These are phyloP conservation scores for Atethmia centrago DNA, from an alignment of 2,888 invertebrate genomes.

Conservation along the genomic window DNA sequence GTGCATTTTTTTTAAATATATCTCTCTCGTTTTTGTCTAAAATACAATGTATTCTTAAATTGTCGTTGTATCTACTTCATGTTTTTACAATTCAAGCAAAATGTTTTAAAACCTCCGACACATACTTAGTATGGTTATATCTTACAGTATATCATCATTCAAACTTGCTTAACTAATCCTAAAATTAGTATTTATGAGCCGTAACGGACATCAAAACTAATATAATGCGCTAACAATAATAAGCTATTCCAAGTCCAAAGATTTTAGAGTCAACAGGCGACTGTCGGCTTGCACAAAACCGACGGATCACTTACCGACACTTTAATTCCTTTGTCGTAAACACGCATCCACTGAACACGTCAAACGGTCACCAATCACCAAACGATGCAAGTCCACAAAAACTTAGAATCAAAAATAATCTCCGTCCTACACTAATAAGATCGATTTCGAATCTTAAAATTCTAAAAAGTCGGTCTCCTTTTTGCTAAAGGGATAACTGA, in stretches of 20 bases:
- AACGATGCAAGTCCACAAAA: conserved; percentile 66
- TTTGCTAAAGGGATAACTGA: conserved; percentile 86
- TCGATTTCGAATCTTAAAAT: conserved; percentile 55
- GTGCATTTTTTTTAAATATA: too few species aligned
- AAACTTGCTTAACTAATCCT: conserved; percentile 45
- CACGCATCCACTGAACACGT: conserved; percentile 84
- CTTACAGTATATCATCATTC: neutral
- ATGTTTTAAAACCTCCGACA: too few species aligned
- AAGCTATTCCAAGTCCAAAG: conserved; percentile 80
- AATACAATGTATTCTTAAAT: too few species aligned
- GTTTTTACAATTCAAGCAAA: neutral
- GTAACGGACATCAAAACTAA: conserved; percentile 55
- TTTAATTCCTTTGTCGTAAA: conserved; percentile 88
- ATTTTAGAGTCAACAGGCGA: conserved; percentile 78
- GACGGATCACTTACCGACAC: conserved; percentile 85
- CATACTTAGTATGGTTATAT: too few species aligned
- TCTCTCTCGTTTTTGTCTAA: neutral
- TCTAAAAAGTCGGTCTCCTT: conserved; percentile 80
- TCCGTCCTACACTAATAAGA: conserved; percentile 60
- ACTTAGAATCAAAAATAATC: conserved; percentile 58
- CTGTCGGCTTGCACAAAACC: conserved; percentile 85
- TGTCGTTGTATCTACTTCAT: neutral
- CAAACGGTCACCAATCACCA: conserved; percentile 59
- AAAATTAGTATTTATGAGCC: conserved; percentile 59
- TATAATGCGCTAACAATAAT: conserved; percentile 64